Conservation (phyloP, 2,797 vertebrate species). For the Sebastes baramenuke region DNA sequence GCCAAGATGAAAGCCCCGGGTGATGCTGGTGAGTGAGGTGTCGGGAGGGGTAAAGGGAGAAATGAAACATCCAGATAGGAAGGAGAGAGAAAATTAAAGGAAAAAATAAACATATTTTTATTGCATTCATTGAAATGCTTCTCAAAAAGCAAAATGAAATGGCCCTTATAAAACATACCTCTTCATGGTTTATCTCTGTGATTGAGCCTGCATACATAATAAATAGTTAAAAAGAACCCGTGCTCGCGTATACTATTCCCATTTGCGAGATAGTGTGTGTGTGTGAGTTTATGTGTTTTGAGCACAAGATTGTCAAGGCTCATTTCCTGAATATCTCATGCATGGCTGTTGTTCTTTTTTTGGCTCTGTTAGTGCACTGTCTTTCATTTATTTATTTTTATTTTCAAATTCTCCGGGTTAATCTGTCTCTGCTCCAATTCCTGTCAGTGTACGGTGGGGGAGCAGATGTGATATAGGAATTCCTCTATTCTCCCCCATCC, state of each 20-base stretch:
- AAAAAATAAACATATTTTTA: not conserved
- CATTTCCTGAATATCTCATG: constrained; percentile 67
- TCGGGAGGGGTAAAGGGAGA: constrained; percentile 18
- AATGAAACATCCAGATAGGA: constrained; percentile 51
- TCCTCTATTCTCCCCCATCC: constrained; percentile 19
- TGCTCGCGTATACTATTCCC: constrained; percentile 11
- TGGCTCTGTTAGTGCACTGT: not conserved
- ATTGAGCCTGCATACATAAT: constrained; percentile 27
- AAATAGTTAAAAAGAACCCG: constrained; percentile 18
- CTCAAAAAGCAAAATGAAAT: constrained; percentile 18
- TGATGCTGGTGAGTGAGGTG: constrained; percentile 64
- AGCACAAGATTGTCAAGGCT: constrained; percentile 52
- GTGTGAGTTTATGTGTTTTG: constrained; percentile 38
- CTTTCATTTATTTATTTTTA: not conserved
- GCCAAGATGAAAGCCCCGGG: constrained; percentile 75
- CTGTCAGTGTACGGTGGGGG: not conserved
- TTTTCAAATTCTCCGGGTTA: constrained; percentile 16
- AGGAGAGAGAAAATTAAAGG: not conserved
- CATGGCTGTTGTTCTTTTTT: constrained; percentile 52
- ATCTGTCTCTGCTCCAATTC: constrained; percentile 57
- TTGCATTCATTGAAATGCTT: not conserved
- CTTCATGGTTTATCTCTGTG: constrained; percentile 21
- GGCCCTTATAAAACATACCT: constrained; percentile 17
- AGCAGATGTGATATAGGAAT: constrained; percentile 51
- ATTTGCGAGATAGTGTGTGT: constrained; percentile 25